Evolutionary conservation across 2,113 vertebrate species (phyloP).

Genomic region (Dromaius novaehollandiae): DNA sequence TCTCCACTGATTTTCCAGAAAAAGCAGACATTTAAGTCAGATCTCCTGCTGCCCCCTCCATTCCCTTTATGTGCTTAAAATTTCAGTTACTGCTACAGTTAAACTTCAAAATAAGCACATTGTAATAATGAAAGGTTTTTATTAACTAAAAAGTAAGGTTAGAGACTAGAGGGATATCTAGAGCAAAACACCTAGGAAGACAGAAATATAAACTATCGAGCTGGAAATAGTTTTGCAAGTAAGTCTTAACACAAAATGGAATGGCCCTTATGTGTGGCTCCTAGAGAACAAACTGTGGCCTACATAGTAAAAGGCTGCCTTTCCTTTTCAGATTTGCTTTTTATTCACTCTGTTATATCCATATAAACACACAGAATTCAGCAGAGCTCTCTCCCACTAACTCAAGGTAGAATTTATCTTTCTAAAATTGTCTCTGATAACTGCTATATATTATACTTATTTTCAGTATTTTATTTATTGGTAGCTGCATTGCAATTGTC

Average conservation of each 20-base stretch:
- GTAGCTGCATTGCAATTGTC: background rate
- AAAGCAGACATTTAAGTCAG: background rate
- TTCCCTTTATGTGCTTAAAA: background rate
- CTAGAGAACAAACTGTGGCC: background rate
- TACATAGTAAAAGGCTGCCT: background rate
- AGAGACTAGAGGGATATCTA: background rate
- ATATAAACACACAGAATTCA: background rate
- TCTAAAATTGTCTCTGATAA: background rate
- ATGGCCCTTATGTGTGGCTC: background rate
- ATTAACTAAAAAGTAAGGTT: background rate
- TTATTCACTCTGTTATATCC: background rate
- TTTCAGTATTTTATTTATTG: background rate
- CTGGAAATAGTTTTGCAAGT: background rate
- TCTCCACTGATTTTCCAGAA: background rate
- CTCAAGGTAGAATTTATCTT: background rate
- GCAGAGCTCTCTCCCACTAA: background rate
- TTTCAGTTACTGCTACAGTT: background rate
- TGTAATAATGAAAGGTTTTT: background rate
- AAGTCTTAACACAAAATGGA: background rate
- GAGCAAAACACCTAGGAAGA: background rate
- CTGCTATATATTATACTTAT: background rate
- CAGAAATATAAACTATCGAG: background rate
- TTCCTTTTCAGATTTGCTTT: background rate
- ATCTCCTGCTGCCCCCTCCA: background rate
- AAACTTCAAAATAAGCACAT: background rate